A percentile compares a stretch with the other conserved stretches of the same genome.
These are phyloP conservation scores for Nephrocerus scutellatus DNA, from an alignment of 2,888 invertebrate species.

Conservation along the genomic window DNA sequence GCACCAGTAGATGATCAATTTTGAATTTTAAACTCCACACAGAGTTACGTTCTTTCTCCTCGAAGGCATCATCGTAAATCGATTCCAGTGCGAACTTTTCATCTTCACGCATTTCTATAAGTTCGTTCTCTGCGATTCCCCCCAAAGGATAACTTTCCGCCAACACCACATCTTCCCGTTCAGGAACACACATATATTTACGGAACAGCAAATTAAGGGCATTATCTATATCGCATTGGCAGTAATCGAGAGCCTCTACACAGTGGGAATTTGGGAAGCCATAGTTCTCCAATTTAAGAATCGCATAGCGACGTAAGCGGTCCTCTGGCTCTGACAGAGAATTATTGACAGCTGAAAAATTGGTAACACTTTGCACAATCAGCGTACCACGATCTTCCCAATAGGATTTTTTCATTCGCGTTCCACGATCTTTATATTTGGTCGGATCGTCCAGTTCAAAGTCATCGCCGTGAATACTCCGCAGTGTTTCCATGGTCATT, in stretches of 20 bases:
- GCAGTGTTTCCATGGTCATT: constrained; percentile 65
- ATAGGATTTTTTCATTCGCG: constrained; percentile 62
- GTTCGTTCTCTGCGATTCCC: constrained; percentile 49
- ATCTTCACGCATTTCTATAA: constrained; percentile 60
- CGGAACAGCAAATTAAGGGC: constrained; percentile 63
- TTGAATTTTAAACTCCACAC: constrained; percentile 66
- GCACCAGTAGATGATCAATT: constrained; percentile 59
- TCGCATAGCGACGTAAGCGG: constrained; percentile 62
- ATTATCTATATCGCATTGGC: constrained; percentile 62
- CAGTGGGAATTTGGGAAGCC: constrained; percentile 71
- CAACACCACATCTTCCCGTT: constrained; percentile 7
- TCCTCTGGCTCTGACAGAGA: constrained; percentile 52
- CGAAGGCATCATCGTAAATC: constrained; percentile 66
- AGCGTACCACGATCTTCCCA: constrained; percentile 73
- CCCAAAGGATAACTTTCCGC: constrained; percentile 12
- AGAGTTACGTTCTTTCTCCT: constrained; percentile 59
- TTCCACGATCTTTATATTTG: constrained; percentile 61
- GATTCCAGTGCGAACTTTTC: constrained; percentile 70
- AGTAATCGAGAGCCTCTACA: constrained; percentile 62
- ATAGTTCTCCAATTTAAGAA: constrained; percentile 66
- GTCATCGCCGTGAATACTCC: constrained; percentile 67
- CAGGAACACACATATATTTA: constrained; percentile 55
- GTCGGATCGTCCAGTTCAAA: constrained; percentile 53
- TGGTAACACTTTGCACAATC: constrained; percentile 55
- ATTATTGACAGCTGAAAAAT: constrained; percentile 53